Evolutionary conservation across 2,888 invertebrate species (phyloP).

Genomic region (Scaptomyza parva): DNA sequence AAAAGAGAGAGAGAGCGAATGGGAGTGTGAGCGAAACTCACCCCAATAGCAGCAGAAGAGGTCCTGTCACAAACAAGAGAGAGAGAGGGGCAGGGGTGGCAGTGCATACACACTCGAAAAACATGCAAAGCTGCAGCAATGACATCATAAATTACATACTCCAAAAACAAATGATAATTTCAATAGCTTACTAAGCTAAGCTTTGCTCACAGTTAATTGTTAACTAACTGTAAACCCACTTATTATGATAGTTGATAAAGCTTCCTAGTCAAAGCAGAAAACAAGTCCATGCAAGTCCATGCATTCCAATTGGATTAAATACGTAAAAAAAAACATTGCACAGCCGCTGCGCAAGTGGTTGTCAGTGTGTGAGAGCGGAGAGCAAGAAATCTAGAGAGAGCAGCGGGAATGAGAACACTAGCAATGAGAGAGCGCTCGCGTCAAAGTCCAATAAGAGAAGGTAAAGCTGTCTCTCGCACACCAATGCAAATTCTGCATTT

Average conservation of each 20-base stretch:
- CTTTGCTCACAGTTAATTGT: constrained; percentile 3
- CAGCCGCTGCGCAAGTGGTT: constrained; percentile 66
- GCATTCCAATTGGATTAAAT: constrained; percentile 78
- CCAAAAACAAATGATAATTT: too few species aligned
- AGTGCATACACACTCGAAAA: constrained; percentile 69
- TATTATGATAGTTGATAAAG: not conserved
- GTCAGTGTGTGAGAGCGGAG: constrained; percentile 22
- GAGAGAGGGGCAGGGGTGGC: constrained; percentile 34
- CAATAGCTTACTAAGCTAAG: not conserved
- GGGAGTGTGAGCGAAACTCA: constrained; percentile 45
- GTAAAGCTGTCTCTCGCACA: constrained; percentile 36
- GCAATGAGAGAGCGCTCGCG: constrained; percentile 22
- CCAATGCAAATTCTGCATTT: constrained; percentile 71
- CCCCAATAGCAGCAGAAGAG: constrained; percentile 45
- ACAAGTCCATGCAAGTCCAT: constrained; percentile 61
- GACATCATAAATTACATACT: constrained; percentile 53
- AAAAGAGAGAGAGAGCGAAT: constrained; percentile 1
- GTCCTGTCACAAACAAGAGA: constrained; percentile 29
- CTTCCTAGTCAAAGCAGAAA: not conserved
- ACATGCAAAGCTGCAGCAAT: constrained; percentile 65
- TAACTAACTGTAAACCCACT: not conserved
- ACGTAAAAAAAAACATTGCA: constrained; percentile 53
- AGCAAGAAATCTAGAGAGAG: too few species aligned
- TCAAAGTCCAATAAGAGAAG: constrained; percentile 32
- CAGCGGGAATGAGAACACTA: constrained; percentile 3